Base-by-base conservation (phyloP, 2,113 vertebrate genomes). In the Nyctereutes procyonoides region DNA sequence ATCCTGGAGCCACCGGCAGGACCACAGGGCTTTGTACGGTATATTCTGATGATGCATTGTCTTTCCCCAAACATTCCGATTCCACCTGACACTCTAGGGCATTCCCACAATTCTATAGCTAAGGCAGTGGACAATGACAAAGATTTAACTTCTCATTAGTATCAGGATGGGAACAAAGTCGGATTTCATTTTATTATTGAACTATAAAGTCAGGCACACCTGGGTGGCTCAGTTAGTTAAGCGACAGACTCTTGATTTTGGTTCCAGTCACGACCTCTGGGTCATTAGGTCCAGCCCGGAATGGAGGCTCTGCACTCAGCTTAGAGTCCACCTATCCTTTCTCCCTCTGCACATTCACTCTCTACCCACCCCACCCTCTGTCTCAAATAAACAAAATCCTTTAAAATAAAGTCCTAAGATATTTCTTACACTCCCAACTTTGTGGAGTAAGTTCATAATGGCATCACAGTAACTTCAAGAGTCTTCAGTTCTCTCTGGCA, bases 181-280 rank as follows among this genome's bases (percentile, higher is more conserved):
- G 83, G 53, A 69, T 62, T 83, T 83, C 88, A 88, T 71, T 95
- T 87, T 93, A 79, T 43, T 86, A 71, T 87, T 94, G 81, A 84
- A 94, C 43, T 67, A 87, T 82, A 93, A 93, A 73, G 58, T 74
- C 4, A 24, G 17, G 16, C 16, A 4, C 32, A 69, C 32, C 16
- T 19, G 67, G 32, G 8, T 69, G 67, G 32, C 1, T 3, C 32
- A 9, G 7, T 19, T 69, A 8, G 7, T 69, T 69, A 69, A 69
- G 32, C 67, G 3, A 19, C 32, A n/a, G 65, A n/a, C 32, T 69
- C 67, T 69, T 19, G 32, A 69, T 20, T 69, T 69, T 3, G 8
- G 32, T 8, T 35, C 32, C 1, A 3, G 32, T 69, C 67, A 20
- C 10, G 67, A 20, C 35, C 3, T n/a, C 32, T 4, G 4, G 67